These are phyloP conservation scores for Crotophaga sulcirostris DNA, from an alignment of 2,113 vertebrate species.

Conservation along the genomic window DNA sequence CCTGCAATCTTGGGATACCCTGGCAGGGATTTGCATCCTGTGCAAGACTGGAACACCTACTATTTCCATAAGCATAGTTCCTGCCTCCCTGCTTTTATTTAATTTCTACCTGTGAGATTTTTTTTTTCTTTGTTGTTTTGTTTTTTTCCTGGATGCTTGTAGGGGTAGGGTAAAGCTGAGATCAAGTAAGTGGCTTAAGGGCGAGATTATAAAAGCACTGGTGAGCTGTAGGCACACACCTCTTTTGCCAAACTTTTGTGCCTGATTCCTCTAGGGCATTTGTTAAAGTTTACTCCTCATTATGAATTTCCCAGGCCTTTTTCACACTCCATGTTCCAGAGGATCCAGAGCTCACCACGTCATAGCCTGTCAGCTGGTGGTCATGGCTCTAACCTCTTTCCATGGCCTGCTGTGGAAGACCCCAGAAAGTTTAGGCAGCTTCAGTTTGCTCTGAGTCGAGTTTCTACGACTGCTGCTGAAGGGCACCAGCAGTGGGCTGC, in stretches of 20 bases:
- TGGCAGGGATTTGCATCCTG: neutral
- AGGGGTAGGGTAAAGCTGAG: neutral
- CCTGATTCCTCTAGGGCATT: neutral
- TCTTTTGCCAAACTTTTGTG: neutral
- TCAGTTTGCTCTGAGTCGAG: neutral
- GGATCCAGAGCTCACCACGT: neutral
- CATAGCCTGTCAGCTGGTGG: neutral
- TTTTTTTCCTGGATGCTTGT: neutral
- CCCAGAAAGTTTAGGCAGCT: neutral
- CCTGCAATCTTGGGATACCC: neutral
- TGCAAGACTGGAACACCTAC: neutral
- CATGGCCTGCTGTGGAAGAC: neutral
- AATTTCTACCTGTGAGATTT: neutral
- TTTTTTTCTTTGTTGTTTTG: too few species aligned
- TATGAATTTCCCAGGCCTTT: neutral
- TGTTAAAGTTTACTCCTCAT: neutral
- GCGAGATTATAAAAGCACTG: neutral
- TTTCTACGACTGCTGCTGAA: neutral
- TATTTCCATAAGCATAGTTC: neutral
- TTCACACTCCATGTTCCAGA: neutral
- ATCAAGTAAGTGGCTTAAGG: conserved; percentile 2
- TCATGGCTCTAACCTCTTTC: neutral
- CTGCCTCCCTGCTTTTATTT: neutral
- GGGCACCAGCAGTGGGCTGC: neutral
- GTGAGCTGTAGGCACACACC: neutral